Evolutionary conservation across 2,888 invertebrate species (phyloP), one percentile per base, ranked within the genome.

Genomic region (Aelia acuminata): DNA sequence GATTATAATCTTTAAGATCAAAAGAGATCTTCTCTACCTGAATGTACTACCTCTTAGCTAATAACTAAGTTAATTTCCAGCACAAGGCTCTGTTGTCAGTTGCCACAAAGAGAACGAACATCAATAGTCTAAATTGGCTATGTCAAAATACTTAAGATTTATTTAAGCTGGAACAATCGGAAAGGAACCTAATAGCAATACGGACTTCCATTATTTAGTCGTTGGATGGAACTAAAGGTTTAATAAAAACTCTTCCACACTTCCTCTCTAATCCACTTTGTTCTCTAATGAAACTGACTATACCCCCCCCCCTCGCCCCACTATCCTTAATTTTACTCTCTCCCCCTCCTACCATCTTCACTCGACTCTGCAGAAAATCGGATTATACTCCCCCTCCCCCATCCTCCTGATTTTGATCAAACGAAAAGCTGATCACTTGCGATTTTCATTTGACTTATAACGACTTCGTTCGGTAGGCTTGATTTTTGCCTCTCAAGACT

Each of bases 191-290:
- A 43, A 80, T 43, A 10, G 11, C 10, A 80, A n/a, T 20, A 8
- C 7, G 7, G 11, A 43, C 4, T 80, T 39, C 39, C 39, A 13
- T 43, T 80, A 80, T 80, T 80, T n/a, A 80, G 43, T 80, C 22
- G 43, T 43, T 43, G n/a, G 22, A 15, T 8, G n/a, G 80, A 80
- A 80, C n/a, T n/a, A 13, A 43, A 43, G 11, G 43, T 35, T 57
- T 57, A 70, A 35, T 70, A 70, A 70, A 35, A 70, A 70, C 0
- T 18, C 31, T 0, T 35, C 31, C 18, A 35, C 63, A 70, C 39
- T n/a, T n/a, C n/a, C 43, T 22, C 43, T 10, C 80, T 70, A 80
- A 80, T 47, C 80, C 80, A 80, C 43, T 80, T 80, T 43, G 80
- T 22, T 8, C 43, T 11, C 43, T 47, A 80, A 80, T 80, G 80